Conservation (phyloP, 2,797 vertebrate genomes). For the Ctenopoma kingsleyae region DNA sequence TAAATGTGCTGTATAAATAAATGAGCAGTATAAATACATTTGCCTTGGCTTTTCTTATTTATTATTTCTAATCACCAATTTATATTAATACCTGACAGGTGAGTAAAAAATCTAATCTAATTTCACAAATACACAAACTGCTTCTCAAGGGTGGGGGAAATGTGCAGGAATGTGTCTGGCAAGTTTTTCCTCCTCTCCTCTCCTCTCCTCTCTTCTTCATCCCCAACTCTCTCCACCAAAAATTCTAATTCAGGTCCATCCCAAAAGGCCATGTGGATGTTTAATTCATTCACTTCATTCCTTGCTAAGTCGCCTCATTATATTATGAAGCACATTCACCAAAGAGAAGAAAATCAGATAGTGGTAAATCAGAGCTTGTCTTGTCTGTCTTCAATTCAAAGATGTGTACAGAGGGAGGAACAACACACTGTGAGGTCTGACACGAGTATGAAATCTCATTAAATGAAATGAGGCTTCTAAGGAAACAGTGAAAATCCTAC, state of each 20-base stretch:
- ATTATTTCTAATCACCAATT: no score
- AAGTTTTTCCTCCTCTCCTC: not conserved
- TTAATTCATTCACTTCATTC: slow-evolving; percentile 73
- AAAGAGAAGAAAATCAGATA: slow-evolving; percentile 70
- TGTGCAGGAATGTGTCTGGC: no score
- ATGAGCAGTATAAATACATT: no score
- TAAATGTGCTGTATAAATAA: no score
- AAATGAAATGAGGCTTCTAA: slow-evolving; percentile 58
- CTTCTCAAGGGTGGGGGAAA: no score
- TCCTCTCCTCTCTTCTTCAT: not conserved
- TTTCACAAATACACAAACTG: no score
- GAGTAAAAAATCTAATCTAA: no score
- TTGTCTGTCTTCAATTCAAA: slow-evolving; percentile 52
- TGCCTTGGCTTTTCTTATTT: no score
- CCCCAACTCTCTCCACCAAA: slow-evolving; percentile 36
- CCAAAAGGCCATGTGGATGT: slow-evolving; percentile 52
- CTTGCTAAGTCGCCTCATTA: slow-evolving; percentile 65
- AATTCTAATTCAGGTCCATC: slow-evolving; percentile 66
- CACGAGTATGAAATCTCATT: slow-evolving; percentile 59
- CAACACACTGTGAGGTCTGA: slow-evolving; percentile 59
- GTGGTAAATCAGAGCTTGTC: slow-evolving; percentile 59
- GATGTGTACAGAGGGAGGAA: slow-evolving; percentile 63
- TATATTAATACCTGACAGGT: no score
- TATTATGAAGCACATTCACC: slow-evolving; percentile 69
- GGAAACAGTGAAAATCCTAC: slow-evolving; percentile 50